Evolutionary conservation across 2,113 vertebrate genomes (phyloP).

Genomic region (Probosciger aterrimus): DNA sequence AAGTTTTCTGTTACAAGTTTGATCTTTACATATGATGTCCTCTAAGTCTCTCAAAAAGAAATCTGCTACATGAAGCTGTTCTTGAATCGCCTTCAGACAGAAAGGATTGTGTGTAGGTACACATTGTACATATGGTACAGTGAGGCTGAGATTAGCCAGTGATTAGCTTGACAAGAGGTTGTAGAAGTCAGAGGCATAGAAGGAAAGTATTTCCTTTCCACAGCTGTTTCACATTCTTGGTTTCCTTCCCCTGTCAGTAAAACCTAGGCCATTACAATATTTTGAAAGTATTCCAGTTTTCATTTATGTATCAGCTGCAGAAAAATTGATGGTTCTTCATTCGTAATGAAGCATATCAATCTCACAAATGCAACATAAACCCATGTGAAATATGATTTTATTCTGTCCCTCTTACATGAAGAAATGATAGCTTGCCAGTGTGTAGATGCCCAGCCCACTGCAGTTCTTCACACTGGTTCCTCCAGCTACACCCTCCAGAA

Average conservation of each 20-base stretch:
- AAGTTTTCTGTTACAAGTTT: background rate
- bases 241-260: background rate
- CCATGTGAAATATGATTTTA: background rate
- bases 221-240: background rate
- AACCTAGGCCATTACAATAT: background rate
- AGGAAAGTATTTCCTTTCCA: background rate
- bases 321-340: background rate
- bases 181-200: background rate
- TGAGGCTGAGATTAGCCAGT: background rate
- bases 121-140: accelerated
- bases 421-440: background rate
- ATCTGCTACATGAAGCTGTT: background rate
- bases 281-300: background rate
- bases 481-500: background rate
- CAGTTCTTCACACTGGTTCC: background rate
- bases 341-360: background rate
- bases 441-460: background rate
- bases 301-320: background rate
- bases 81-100: background rate
- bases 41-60: background rate
- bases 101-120: background rate
- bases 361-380: background rate
- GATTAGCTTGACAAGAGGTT: background rate
- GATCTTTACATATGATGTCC: background rate
- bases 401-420: background rate